Conservation (phyloP, 2,113 vertebrate genomes). For the Sisor rabdophorus region DNA sequence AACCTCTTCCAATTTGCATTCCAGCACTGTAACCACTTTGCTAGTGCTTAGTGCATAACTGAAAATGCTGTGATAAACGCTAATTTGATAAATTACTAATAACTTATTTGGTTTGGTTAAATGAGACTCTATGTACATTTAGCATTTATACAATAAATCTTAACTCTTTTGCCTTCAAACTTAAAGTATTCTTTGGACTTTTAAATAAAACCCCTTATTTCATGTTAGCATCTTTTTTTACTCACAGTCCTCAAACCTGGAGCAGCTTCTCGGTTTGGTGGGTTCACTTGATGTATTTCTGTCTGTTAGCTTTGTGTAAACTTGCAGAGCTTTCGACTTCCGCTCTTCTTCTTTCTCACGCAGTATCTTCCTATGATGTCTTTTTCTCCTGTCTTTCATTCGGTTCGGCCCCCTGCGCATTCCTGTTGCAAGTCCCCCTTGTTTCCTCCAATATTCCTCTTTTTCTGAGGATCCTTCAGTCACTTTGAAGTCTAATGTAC, state of each 20-base stretch:
- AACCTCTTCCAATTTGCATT: too few species aligned
- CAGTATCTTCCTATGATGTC: constrained; percentile 3
- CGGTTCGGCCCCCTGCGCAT: not conserved
- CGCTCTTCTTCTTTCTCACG: constrained; percentile 49
- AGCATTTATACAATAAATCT: too few species aligned
- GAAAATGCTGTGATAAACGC: too few species aligned
- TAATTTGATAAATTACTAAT: too few species aligned
- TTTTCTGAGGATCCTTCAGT: not conserved
- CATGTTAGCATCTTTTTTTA: constrained; percentile 22
- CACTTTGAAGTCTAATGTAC: not conserved
- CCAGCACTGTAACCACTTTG: too few species aligned
- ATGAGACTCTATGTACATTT: too few species aligned
- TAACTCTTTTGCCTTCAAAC: too few species aligned
- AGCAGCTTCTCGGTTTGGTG: constrained; percentile 39
- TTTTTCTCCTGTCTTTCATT: constrained; percentile 37
- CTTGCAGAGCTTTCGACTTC: constrained; percentile 53
- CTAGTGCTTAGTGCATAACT: too few species aligned
- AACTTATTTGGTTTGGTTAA: too few species aligned
- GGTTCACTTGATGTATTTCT: constrained; percentile 8
- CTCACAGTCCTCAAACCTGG: constrained; percentile 67
- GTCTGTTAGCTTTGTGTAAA: constrained; percentile 65
- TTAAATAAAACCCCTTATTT: not conserved
- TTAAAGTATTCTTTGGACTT: not conserved
- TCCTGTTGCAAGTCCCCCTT: not conserved
- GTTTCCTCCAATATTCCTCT: not conserved